A percentile compares a stretch with the other conserved stretches of the same genome.
Evolutionary conservation across 2,797 vertebrate species (phyloP).

Genomic region (Arnoldichthys spilopterus): DNA sequence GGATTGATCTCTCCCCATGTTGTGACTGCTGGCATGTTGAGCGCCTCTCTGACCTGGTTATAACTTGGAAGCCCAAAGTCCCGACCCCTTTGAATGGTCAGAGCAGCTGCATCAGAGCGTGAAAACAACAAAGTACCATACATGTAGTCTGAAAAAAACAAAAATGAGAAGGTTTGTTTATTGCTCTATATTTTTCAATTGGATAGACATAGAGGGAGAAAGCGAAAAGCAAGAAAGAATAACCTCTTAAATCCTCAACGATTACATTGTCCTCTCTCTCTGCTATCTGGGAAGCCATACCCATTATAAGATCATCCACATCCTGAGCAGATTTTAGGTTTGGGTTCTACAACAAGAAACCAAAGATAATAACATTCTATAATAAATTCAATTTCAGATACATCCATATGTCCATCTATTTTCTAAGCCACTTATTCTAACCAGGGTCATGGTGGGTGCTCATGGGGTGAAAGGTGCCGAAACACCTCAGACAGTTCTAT

Average conservation of each 20-base stretch:
- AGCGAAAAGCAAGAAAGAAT: background rate
- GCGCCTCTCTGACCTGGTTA: conserved; percentile 74
- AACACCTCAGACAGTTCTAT: no score
- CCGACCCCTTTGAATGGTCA: conserved; percentile 87
- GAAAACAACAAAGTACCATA: conserved; percentile 87
- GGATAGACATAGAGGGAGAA: background rate
- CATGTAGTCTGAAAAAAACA: conserved; percentile 86
- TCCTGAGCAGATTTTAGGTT: conserved; percentile 73
- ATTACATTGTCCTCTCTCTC: conserved; percentile 89
- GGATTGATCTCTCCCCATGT: conserved; percentile 82
- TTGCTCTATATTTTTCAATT: background rate
- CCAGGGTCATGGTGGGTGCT: no score
- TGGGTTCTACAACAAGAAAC: conserved; percentile 72
- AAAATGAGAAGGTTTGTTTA: background rate
- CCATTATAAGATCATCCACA: conserved; percentile 87
- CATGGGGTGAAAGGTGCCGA: no score
- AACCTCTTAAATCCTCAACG: conserved; percentile 93
- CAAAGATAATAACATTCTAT: background rate
- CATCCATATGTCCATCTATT: no score
- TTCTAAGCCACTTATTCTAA: no score
- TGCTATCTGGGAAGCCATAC: conserved; percentile 94
- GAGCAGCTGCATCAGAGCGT: conserved; percentile 87
- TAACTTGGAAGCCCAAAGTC: conserved; percentile 94
- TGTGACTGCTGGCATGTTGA: conserved; percentile 73
- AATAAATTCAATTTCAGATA: no score